A percentile compares a stretch with the other conserved stretches of the same genome.
Evolutionary conservation across 2,888 invertebrate species (phyloP).

Genomic region (Epirrhoe alternata): DNA sequence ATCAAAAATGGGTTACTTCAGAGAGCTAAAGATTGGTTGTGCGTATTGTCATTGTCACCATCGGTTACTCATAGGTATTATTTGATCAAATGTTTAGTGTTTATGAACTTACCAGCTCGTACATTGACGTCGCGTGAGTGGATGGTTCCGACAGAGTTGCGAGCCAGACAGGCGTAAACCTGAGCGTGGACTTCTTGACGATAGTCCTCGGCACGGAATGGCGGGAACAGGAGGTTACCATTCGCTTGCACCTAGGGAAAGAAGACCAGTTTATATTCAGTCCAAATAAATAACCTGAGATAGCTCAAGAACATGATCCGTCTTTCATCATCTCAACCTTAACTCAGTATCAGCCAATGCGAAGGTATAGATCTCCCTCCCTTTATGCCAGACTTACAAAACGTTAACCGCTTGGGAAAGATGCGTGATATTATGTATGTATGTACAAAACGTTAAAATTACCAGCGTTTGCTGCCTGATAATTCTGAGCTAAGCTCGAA

Average conservation of each 20-base stretch:
- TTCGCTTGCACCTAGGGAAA: slow-evolving; percentile 89
- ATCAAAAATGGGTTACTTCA: too few species aligned
- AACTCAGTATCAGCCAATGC: too few species aligned
- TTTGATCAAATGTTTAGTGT: not conserved
- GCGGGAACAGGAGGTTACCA: slow-evolving; percentile 96
- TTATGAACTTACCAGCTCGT: slow-evolving; percentile 92
- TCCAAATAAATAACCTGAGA: not conserved
- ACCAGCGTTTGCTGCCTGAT: too few species aligned
- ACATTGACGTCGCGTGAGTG: slow-evolving; percentile 97
- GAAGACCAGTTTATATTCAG: not conserved
- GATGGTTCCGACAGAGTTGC: slow-evolving; percentile 95
- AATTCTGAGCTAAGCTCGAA: too few species aligned
- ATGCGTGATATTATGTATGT: too few species aligned
- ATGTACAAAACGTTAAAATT: too few species aligned
- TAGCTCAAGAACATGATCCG: not conserved
- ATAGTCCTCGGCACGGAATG: slow-evolving; percentile 97
- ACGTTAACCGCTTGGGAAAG: too few species aligned
- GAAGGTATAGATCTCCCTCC: too few species aligned
- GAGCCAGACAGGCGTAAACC: slow-evolving; percentile 96
- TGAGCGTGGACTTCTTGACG: slow-evolving; percentile 97
- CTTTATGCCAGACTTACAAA: too few species aligned
- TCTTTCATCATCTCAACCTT: too few species aligned
- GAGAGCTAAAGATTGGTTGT: too few species aligned
- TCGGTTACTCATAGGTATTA: not conserved
- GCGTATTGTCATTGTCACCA: too few species aligned